phyloP scores from a whole-genome alignment of 2,113 vertebrate species.

The Microcebus lehilahytsara region DNA sequence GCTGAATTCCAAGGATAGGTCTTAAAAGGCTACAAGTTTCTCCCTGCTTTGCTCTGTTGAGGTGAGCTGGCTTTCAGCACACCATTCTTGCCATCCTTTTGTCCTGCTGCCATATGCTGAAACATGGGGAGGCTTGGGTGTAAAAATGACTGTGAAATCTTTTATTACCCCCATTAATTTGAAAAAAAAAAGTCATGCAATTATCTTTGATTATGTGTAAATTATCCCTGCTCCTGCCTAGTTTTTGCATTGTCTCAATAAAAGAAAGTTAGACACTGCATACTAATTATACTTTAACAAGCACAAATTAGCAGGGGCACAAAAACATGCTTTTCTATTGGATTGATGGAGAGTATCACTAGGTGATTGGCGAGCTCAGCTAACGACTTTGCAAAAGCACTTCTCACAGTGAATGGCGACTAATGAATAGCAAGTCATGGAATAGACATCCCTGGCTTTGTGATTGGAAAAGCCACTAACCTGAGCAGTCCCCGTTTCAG shows the following conservation, averaged over 20 bases:
- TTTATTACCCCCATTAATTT: slow-evolving; percentile 50
- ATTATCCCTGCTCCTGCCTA: slow-evolving; percentile 36
- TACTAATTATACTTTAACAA: slow-evolving; percentile 63
- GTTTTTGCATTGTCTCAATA: slow-evolving; percentile 34
- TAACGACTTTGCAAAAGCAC: slow-evolving; percentile 39
- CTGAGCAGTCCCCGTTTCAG: background rate
- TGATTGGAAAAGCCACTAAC: background rate
- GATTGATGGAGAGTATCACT: background rate
- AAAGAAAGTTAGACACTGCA: slow-evolving; percentile 37
- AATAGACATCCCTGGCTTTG: background rate
- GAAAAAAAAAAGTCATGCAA: slow-evolving; percentile 22
- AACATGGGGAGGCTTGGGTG: background rate
- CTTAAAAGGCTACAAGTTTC: background rate
- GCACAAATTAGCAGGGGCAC: slow-evolving; percentile 30
- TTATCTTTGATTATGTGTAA: slow-evolving; percentile 37
- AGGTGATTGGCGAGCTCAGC: slow-evolving; percentile 49
- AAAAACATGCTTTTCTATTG: slow-evolving; percentile 25
- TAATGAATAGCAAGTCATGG: slow-evolving; percentile 28
- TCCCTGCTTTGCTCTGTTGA: background rate
- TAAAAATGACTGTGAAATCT: background rate
- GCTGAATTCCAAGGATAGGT: background rate
- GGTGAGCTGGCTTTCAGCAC: background rate
- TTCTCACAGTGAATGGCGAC: background rate
- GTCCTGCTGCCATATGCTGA: background rate
- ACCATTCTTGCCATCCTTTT: background rate